Evolutionary conservation across 2,888 invertebrate species (phyloP), one percentile per base, ranked within the genome.

Genomic region (Leucoma salicis): DNA sequence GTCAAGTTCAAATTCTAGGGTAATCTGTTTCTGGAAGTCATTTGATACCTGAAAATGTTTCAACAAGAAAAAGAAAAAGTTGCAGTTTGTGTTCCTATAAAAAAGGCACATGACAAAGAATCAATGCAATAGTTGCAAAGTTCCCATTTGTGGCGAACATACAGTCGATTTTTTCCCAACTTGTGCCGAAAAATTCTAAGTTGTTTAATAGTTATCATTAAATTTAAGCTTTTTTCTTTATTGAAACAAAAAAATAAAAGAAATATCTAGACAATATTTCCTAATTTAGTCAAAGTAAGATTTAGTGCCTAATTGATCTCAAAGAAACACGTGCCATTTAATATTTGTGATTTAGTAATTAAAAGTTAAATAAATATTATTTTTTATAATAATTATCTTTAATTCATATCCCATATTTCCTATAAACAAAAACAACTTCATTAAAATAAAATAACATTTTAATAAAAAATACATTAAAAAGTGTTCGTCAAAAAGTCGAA

Each of bases 1-100:
- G 16, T 18, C 27, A 42, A 16, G 21, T 31, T 31, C 42, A 36
- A 27, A 42, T 15, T 25, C 25, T 10, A 6, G 25, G 2, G 10
- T 8, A 4, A 25, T 25, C 37, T 43, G 38, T 12, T 32, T 15
- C 36, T 18, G 36, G 32, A 33, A 25, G 10, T 25, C 0, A 0
- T 29, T 7, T 2, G 1, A 21, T 18, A 36, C 31, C 1, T 33
- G 36, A 32, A 39, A 41, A 35, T 45, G 24, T 46, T 31, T 32
- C 42, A 33, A 36, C 34, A 34, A 43, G 33, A 25, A 47, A 47
- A 44, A 39, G 41, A 16, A 46, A 47, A 41, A 35, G 38, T 32
- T 46, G 43, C 40, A 37, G 35, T 34, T 37, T 39, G 32, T 50
- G 43, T 47, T 41, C 40, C 27, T 47, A 46, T 27, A 43, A 41